Conservation (phyloP, 2,113 vertebrate genomes). For the Nyctereutes procyonoides region DNA sequence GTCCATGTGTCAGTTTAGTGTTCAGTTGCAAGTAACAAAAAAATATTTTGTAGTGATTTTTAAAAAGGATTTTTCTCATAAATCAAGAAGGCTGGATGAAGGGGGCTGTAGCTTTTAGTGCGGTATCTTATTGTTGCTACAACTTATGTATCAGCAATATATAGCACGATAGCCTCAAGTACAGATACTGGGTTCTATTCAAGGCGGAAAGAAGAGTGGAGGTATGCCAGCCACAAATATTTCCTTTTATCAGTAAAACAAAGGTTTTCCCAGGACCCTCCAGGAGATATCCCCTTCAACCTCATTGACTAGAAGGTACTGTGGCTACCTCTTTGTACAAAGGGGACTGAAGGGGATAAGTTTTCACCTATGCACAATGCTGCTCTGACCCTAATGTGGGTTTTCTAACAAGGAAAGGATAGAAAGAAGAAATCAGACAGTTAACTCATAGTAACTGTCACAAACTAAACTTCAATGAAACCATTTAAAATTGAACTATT, state of each 20-base stretch:
- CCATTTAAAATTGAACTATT: conserved; percentile 24
- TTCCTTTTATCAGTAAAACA: conserved; percentile 14
- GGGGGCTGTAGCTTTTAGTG: not conserved
- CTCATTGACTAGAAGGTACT: not conserved
- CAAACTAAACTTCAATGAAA: not conserved
- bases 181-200: not conserved
- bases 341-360: not conserved
- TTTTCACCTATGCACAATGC: not conserved
- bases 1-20: not conserved
- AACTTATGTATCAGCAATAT: not conserved
- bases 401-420: not conserved
- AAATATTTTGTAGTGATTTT: not conserved
- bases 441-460: not conserved
- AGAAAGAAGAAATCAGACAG: not conserved
- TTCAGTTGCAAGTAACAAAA: conserved; percentile 35
- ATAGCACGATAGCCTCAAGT: not conserved
- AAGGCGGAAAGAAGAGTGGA: not conserved
- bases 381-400: not conserved
- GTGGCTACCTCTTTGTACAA: not conserved
- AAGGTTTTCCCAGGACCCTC: not conserved
- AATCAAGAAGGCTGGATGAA: not conserved
- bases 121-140: not conserved
- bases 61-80: not conserved
- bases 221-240: not conserved
- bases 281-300: not conserved